Evolutionary conservation across 2,888 invertebrate species (phyloP).

Genomic region (Chrysopilus asiliformis): DNA sequence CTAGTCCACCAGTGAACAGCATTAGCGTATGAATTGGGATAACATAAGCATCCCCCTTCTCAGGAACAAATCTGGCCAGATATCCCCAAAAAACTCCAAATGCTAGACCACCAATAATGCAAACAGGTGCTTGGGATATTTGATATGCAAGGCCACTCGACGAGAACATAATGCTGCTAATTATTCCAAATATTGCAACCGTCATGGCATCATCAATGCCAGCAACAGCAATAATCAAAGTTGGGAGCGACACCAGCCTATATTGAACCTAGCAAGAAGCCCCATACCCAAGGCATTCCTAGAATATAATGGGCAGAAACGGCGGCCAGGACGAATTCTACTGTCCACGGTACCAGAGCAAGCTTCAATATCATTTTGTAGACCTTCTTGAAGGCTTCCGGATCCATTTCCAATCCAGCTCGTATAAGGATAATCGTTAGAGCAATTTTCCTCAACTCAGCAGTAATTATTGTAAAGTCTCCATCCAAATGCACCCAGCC

Average conservation of each 20-base stretch:
- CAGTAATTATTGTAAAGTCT: conserved; percentile 49
- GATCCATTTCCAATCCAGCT: conserved; percentile 88
- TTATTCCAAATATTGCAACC: conserved; percentile 84
- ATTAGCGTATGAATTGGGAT: conserved; percentile 67
- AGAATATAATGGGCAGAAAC: conserved; percentile 59
- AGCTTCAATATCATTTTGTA: conserved; percentile 72
- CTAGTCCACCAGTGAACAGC: conserved; percentile 65
- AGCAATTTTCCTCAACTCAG: conserved; percentile 72
- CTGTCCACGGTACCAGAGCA: conserved; percentile 73
- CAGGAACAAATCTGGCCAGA: conserved; percentile 68
- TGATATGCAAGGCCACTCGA: conserved; percentile 53
- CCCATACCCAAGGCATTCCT: conserved; percentile 63
- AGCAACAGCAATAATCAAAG: conserved; percentile 85
- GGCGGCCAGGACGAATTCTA: conserved; percentile 60
- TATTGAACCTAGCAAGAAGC: conserved; percentile 67
- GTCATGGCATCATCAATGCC: conserved; percentile 92
- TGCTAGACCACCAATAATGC: conserved; percentile 64
- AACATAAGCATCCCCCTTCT: conserved; percentile 66
- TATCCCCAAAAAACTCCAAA: conserved; percentile 73
- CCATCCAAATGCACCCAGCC: conserved; percentile 59
- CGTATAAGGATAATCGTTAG: conserved; percentile 82
- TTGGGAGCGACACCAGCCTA: conserved; percentile 92
- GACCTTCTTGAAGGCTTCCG: conserved; percentile 67
- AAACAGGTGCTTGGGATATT: conserved; percentile 60
- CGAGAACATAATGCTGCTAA: conserved; percentile 77